A percentile compares a stretch with the other conserved stretches of the same genome.
Conservation (phyloP, 1,140 invertebrate genomes). For the Pygmarrhopalites habei region DNA sequence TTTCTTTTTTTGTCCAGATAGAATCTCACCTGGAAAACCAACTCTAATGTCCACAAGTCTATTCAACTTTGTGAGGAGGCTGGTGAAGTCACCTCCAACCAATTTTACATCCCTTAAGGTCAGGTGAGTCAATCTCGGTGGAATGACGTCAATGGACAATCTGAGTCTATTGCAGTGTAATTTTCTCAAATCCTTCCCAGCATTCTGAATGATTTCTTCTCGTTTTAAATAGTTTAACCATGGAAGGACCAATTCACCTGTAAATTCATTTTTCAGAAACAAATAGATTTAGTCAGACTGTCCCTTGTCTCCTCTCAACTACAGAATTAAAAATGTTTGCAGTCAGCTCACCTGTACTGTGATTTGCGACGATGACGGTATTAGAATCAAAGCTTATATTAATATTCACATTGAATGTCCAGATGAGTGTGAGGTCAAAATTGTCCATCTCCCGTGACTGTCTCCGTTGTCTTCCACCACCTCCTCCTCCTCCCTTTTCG, state of each 20-base stretch:
- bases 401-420: not conserved
- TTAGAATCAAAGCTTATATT: not conserved
- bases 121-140: not conserved
- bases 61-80: not conserved
- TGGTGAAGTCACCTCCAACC: not conserved
- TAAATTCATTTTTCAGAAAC: too few species aligned
- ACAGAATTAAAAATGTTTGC: too few species aligned
- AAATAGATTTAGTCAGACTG: too few species aligned
- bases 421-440: not conserved
- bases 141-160: not conserved
- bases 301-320: too few species aligned
- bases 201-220: conserved; percentile 5
- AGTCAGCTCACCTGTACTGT: too few species aligned
- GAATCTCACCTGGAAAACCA: too few species aligned
- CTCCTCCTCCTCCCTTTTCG: not conserved
- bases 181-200: not conserved
- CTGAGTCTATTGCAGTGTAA: not conserved
- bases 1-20: too few species aligned
- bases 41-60: not conserved
- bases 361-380: not conserved
- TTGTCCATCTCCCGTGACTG: not conserved
- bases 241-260: not conserved
- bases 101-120: conserved; percentile 5
- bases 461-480: not conserved
- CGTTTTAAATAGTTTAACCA: conserved; percentile 5